Evolutionary conservation across 2,797 vertebrate genomes (phyloP).

Genomic region (Otolemur crassicaudatus): DNA sequence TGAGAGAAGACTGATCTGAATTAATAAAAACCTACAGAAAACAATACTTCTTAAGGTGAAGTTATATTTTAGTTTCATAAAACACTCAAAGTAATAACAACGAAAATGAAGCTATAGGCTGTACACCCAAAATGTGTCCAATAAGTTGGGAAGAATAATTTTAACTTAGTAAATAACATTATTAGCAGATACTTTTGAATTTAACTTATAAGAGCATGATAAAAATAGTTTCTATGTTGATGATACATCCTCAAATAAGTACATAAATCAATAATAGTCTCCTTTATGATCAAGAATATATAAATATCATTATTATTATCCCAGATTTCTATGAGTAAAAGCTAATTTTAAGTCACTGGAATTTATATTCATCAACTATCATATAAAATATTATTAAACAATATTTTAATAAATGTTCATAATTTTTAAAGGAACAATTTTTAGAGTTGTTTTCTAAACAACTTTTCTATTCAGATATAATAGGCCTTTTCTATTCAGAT

Average conservation of each 20-base stretch:
- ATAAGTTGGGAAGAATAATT: conserved; percentile 12
- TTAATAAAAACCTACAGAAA: neutral
- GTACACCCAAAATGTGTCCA: neutral
- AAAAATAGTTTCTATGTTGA: neutral
- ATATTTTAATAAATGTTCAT: neutral
- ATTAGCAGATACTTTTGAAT: neutral
- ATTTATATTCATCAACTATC: conserved; percentile 38
- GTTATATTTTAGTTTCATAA: neutral
- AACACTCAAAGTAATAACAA: conserved; percentile 5
- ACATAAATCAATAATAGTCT: neutral
- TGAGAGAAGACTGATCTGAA: neutral
- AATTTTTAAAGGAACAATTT: conserved; percentile 3
- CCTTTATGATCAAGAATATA: neutral
- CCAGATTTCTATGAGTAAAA: conserved; percentile 13
- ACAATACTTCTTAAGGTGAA: neutral
- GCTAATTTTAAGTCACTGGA: neutral
- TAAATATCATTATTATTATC: conserved; percentile 40
- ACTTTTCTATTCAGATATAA: conserved; percentile 39
- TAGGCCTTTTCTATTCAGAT: neutral
- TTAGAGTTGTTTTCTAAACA: neutral
- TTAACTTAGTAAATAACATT: neutral
- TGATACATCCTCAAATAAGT: neutral
- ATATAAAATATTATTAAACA: neutral
- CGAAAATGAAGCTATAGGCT: neutral
- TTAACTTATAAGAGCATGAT: neutral